These are phyloP conservation scores for Sebastes oblongus DNA, from an alignment of 2,797 vertebrate species.

Conservation along the genomic window DNA sequence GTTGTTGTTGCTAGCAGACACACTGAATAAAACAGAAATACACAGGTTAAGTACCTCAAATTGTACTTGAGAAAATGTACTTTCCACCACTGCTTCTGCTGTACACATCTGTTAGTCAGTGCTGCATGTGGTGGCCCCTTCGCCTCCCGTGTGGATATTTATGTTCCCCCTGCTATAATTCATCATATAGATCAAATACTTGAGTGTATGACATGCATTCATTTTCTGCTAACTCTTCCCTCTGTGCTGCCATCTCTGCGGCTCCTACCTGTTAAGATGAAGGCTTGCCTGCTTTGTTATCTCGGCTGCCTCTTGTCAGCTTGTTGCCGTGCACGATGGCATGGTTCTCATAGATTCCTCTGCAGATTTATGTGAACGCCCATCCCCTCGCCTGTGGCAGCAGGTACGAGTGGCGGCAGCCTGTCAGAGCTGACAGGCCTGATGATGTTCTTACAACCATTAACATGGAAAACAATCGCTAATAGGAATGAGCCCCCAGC, in stretches of 20 bases:
- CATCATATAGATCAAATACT: slow-evolving; percentile 29
- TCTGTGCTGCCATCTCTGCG: slow-evolving; percentile 6
- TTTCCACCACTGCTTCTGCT: not conserved
- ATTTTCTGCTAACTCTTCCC: slow-evolving; percentile 25
- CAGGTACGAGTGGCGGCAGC: slow-evolving; percentile 81
- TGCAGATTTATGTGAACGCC: slow-evolving; percentile 75
- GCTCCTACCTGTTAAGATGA: slow-evolving; percentile 12
- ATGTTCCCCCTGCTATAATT: slow-evolving; percentile 18
- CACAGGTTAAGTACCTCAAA: not conserved
- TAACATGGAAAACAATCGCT: slow-evolving; percentile 80
- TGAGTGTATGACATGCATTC: slow-evolving; percentile 21
- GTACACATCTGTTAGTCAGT: not conserved
- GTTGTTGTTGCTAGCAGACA: too few relatives aligned
- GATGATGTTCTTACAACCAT: slow-evolving; percentile 83
- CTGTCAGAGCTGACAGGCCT: slow-evolving; percentile 76
- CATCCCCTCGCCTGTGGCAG: slow-evolving; percentile 79
- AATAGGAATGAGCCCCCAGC: slow-evolving; percentile 84
- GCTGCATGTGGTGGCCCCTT: not conserved
- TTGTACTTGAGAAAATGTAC: not conserved
- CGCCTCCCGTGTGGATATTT: slow-evolving; percentile 1
- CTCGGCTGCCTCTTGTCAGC: slow-evolving; percentile 28
- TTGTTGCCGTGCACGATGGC: slow-evolving; percentile 28
- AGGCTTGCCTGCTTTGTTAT: slow-evolving; percentile 14
- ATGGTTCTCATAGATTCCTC: slow-evolving; percentile 75
- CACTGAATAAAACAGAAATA: not conserved